phyloP scores from a whole-genome alignment of 2,113 vertebrate genomes.

The Crotophaga sulcirostris region DNA sequence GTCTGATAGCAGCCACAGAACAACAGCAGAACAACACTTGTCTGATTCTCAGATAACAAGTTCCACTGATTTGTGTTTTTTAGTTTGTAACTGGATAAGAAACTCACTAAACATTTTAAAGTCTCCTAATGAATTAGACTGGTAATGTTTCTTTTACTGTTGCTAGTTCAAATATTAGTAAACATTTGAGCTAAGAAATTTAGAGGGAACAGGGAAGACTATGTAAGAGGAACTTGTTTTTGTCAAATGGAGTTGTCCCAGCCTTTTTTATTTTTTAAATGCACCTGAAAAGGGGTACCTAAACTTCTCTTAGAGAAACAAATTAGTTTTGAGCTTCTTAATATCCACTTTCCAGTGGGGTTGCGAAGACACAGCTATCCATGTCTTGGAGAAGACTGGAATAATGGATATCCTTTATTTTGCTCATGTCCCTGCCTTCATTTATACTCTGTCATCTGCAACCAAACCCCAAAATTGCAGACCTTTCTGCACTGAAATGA shows the following conservation, averaged over 20 bases:
- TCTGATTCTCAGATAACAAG: slow-evolving; percentile 20
- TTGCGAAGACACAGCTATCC: background rate
- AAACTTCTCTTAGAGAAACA: background rate
- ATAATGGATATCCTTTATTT: background rate
- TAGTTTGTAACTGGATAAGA: slow-evolving; percentile 3
- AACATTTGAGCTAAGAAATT: background rate
- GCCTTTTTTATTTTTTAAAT: background rate
- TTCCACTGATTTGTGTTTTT: background rate
- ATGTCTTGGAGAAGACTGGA: background rate
- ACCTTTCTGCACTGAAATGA: background rate
- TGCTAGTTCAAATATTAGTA: background rate
- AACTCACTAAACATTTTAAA: background rate
- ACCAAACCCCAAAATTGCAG: background rate
- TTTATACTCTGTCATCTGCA: background rate
- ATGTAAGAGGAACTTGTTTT: background rate
- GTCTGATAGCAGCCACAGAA: background rate
- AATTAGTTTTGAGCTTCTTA: background rate
- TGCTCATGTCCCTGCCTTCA: background rate
- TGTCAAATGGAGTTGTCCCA: background rate
- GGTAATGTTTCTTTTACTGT: background rate
- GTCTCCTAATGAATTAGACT: background rate
- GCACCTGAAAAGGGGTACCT: background rate
- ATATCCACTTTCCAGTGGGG: background rate
- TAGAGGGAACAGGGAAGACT: background rate
- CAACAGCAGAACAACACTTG: background rate